Percentiles rank a stretch among this genome's conserved stretches.
Conservation (phyloP, 2,888 invertebrate species). For the Andrena praecox region DNA sequence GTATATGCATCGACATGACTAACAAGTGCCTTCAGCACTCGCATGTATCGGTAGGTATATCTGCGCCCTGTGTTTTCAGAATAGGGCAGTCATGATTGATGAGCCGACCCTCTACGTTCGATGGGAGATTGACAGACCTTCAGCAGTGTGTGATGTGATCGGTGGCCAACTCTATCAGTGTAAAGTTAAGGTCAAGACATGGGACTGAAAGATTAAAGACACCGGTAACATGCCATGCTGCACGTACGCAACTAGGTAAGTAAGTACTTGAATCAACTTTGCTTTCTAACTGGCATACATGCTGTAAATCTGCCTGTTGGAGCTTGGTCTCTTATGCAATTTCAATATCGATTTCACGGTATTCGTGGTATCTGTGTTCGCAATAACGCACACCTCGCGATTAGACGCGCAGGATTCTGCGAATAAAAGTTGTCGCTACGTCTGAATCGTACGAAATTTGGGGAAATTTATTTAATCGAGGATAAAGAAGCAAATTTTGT, state of each 20-base stretch:
- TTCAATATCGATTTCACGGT: no score
- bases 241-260: conserved; percentile 44
- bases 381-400: no score
- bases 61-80: conserved; percentile 20
- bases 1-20: neutral
- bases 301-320: conserved; percentile 2
- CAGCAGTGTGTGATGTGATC: conserved; percentile 1
- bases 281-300: neutral
- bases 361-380: no score
- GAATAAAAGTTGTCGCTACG: no score
- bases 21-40: neutral
- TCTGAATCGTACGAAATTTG: no score
- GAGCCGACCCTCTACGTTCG: neutral
- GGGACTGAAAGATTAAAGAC: neutral
- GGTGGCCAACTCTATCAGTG: neutral
- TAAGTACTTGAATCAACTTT: conserved; percentile 10
- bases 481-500: neutral
- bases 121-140: neutral
- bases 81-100: conserved; percentile 20
- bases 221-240: conserved; percentile 10
- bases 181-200: neutral
- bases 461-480: no score
- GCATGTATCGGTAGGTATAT: conserved; percentile 22
- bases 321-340: conserved; percentile 14
- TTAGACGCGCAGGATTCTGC: no score